Evolutionary conservation across 2,888 invertebrate genomes (phyloP), one percentile per base, ranked within the genome.

Genomic region (Lepidocyrtinus sp.): DNA sequence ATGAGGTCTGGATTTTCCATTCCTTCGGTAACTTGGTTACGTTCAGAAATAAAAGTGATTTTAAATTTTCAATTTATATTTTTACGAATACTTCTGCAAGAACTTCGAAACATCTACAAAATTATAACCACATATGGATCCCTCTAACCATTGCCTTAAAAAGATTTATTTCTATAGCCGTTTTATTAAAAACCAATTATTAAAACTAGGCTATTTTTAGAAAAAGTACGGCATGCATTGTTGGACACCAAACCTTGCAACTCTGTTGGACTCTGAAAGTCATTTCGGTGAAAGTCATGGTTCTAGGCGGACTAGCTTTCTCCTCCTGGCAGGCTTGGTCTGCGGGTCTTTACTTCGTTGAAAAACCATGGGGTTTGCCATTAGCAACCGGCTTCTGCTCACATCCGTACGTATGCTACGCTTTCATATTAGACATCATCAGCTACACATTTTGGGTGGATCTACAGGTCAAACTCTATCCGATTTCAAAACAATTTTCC

Each of bases 321-420:
- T 72, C 82, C 9, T 78, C 82, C 15, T 82, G 78, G 78, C 72
- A 78, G 36, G 82, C 75, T 2, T 82, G 82, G 82, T n/a, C 78
- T 17, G 46, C 78, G 0, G 82, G 82, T 15, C 59, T 75, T 3
- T 82, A 75, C 64, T 82, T 59, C 26, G 78, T 82, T n/a, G 65
- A 75, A 19, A 71, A 61, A 26, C 82, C 82, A 46, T 82, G 82
- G 82, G 78, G 82, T 15, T 46, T 69, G n/a, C 82, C 82, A n/a
- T 17, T 27, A n/a, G 63, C 78, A 12, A 75, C 78, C 2, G 82
- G 82, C 2, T 77, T 67, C 22, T 82, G 78, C 62, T 72, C 25
- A 15, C 78, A 82, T 68, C 78, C 78, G 5, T 82, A 82, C 72
- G 12, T 69, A 19, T n/a, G 68, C 0, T 82, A 74, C 26, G 74